These are phyloP conservation scores for Drosophila sp. DNA, from an alignment of 1,140 invertebrate genomes.

Conservation along the genomic window DNA sequence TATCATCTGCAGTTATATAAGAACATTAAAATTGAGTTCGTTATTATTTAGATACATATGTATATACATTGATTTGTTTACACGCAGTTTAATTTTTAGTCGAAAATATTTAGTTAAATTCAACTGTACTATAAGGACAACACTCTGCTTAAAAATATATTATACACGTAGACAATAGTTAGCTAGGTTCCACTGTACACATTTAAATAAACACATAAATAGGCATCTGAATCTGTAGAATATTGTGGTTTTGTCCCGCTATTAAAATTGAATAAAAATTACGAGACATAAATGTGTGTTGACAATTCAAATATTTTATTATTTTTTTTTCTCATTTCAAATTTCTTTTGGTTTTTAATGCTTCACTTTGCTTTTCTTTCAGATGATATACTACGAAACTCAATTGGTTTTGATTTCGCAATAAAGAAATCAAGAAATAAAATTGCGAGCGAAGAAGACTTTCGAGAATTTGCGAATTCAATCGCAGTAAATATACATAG, in stretches of 20 bases:
- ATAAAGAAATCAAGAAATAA: constrained; percentile 24
- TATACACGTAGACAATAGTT: too few species aligned
- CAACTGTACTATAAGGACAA: background rate
- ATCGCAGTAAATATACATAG: constrained; percentile 12
- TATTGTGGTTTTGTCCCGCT: constrained; percentile 10
- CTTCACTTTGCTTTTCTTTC: constrained; percentile 39
- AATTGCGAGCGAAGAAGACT: background rate
- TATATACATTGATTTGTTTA: too few species aligned
- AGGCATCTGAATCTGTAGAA: constrained; percentile 1
- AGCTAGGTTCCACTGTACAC: background rate
- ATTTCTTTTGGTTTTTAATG: constrained; percentile 11
- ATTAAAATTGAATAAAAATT: constrained; percentile 36
- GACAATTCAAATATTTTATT: constrained; percentile 38
- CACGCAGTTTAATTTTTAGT: too few species aligned
- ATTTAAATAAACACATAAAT: constrained; percentile 26
- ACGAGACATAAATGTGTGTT: constrained; percentile 27
- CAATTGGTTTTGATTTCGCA: constrained; percentile 79
- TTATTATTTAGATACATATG: too few species aligned
- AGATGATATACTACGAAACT: constrained; percentile 66
- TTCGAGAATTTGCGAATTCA: constrained; percentile 26
- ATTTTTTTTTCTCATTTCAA: background rate
- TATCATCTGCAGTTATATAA: too few species aligned
- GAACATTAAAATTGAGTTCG: too few species aligned
- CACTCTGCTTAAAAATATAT: too few species aligned
- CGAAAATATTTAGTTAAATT: too few species aligned